Conservation (phyloP, 2,113 vertebrate genomes). For the Emydura subglobosa region DNA sequence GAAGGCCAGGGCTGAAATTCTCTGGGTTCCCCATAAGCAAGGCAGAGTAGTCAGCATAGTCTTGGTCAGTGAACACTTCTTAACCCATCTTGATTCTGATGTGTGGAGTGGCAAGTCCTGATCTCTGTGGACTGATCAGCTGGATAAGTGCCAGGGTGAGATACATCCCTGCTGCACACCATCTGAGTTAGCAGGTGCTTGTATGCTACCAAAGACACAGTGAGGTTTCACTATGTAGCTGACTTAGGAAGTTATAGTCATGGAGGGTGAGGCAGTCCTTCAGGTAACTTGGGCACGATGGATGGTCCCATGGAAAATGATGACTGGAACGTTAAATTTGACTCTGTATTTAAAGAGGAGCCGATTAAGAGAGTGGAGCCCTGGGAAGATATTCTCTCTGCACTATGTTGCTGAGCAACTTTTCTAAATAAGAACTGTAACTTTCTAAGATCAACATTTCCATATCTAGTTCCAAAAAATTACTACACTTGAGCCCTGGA, state of each 20-base stretch:
- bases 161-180: background rate
- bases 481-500: background rate
- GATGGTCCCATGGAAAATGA: accelerated
- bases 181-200: background rate
- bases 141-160: background rate
- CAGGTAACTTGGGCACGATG: background rate
- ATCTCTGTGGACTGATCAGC: background rate
- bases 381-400: background rate
- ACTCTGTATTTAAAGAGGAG: background rate
- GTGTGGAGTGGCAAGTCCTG: background rate
- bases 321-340: background rate
- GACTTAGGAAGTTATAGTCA: background rate
- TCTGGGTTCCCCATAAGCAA: background rate
- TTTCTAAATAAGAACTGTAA: background rate
- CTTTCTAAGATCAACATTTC: background rate
- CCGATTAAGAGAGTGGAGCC: background rate
- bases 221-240: accelerated
- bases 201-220: background rate
- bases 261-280: background rate
- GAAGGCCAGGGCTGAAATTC: background rate
- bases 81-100: background rate
- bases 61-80: background rate
- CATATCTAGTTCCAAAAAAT: background rate
- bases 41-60: background rate
- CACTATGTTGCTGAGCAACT: background rate